Base-by-base conservation (phyloP, 2,888 invertebrate genomes). In the Candidula unifasciata region DNA sequence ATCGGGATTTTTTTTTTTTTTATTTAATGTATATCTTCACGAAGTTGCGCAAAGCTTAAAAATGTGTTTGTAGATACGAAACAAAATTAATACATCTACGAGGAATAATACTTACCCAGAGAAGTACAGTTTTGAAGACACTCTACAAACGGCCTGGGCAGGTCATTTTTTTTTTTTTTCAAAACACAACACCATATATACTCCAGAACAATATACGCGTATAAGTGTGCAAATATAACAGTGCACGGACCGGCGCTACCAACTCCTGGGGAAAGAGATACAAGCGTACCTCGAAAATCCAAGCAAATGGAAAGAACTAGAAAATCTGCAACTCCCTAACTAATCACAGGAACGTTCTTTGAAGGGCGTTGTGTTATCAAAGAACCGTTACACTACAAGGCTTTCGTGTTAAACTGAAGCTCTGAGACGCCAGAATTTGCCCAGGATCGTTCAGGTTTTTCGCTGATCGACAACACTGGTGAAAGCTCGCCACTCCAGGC, bases 401-500 rank as follows among this genome's bases (percentile, higher is more conserved):
- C 24, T 33, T 44, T 79, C 33, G 80, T 84, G 84, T 84, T 27
- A 84, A 44, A 84, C 74, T 80, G 80, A 21, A 44, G 84, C 30
- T 24, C 27, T n/a, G 10, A 21, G 44, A 71, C 60, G 60, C 44
- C 73, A 52, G 66, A 60, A 64, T 44, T 44, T 27, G 71, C 79
- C 83, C 69, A 35, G 79, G 21, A 44, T 37, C 73, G 79, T 24
- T 60, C 8, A 13, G 60, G 35, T 69, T 69, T 52, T n/a, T 69
- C 21, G 57, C 44, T 69, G 57, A 64, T n/a, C 69, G 44, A 37
- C 54, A 68, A 27, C 64, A 80, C 71, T 64, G 76, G 80, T 60
- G 66, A 74, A 66, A 76, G 80, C 80, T 84, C 68, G 80, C 84
- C 52, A 80, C 74, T 84, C 57, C 18, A 54, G 84, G 84, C 84